Evolutionary conservation across 2,113 vertebrate genomes (phyloP).

Genomic region (Sturnus vulgaris): DNA sequence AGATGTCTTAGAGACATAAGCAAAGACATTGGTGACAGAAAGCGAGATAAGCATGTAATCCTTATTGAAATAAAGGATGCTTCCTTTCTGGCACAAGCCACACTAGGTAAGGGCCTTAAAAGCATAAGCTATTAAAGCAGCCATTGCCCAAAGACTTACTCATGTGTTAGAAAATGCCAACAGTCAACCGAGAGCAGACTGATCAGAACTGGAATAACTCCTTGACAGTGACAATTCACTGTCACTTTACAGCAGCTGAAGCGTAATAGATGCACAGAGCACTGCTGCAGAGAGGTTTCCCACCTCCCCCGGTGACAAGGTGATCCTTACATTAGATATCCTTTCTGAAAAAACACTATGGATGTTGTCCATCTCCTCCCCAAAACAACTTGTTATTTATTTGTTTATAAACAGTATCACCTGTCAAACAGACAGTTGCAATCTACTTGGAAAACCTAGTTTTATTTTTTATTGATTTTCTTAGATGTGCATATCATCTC

Average conservation of each 20-base stretch:
- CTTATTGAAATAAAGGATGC: not conserved
- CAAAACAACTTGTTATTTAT: not conserved
- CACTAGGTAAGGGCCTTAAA: not conserved
- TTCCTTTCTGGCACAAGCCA: not conserved
- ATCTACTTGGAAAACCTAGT: not conserved
- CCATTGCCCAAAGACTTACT: not conserved
- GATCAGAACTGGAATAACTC: fast-evolving
- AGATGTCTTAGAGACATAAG: not conserved
- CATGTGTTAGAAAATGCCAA: not conserved
- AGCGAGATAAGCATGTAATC: not conserved
- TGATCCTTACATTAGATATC: not conserved
- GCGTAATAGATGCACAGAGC: fast-evolving
- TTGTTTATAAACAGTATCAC: not conserved
- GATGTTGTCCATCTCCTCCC: not conserved
- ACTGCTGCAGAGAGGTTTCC: not conserved
- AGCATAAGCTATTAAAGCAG: not conserved
- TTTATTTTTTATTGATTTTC: not conserved
- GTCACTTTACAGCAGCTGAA: not conserved
- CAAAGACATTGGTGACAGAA: not conserved
- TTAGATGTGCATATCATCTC: not conserved
- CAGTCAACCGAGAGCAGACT: not conserved
- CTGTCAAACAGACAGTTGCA: not conserved
- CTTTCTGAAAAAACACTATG: not conserved
- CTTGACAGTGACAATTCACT: not conserved
- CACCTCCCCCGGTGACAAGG: not conserved